Evolutionary conservation across 2,797 vertebrate species (phyloP).

Genomic region (Xenops minutus): DNA sequence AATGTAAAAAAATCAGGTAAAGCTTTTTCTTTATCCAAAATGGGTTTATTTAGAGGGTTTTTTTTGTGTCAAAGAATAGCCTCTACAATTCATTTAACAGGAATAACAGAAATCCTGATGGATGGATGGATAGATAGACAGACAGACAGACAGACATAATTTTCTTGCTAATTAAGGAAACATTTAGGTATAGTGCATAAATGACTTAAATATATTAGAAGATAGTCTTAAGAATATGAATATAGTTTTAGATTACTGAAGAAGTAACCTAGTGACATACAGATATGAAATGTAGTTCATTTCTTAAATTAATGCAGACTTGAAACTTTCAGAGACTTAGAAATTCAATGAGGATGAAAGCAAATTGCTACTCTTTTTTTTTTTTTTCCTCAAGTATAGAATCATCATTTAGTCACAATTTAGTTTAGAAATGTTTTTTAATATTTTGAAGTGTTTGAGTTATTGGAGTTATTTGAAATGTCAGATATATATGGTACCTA

Average conservation of each 20-base stretch:
- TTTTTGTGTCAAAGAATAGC: not conserved
- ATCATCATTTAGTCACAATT: not conserved
- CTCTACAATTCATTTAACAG: not conserved
- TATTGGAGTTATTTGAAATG: not conserved
- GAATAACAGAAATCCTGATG: not conserved
- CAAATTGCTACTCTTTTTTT: not conserved
- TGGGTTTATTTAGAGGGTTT: not conserved
- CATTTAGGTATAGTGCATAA: not conserved
- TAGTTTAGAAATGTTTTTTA: not conserved
- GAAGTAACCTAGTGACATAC: not conserved
- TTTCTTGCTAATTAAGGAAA: not conserved
- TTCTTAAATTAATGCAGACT: not conserved
- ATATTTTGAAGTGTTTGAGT: not conserved
- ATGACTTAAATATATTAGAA: not conserved
- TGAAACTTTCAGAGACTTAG: not conserved
- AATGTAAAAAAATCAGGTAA: not conserved
- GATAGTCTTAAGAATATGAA: not conserved
- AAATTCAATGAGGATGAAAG: not conserved
- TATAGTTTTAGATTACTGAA: not conserved
- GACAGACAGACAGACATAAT: not conserved
- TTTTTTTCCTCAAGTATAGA: not conserved
- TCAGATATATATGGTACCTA: not conserved
- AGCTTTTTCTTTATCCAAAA: not conserved
- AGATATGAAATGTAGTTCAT: not conserved
- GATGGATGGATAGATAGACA: too few species aligned